A percentile compares a stretch with the other conserved stretches of the same genome.
Conservation (phyloP, 2,113 vertebrate genomes). For the Stegastes partitus region DNA sequence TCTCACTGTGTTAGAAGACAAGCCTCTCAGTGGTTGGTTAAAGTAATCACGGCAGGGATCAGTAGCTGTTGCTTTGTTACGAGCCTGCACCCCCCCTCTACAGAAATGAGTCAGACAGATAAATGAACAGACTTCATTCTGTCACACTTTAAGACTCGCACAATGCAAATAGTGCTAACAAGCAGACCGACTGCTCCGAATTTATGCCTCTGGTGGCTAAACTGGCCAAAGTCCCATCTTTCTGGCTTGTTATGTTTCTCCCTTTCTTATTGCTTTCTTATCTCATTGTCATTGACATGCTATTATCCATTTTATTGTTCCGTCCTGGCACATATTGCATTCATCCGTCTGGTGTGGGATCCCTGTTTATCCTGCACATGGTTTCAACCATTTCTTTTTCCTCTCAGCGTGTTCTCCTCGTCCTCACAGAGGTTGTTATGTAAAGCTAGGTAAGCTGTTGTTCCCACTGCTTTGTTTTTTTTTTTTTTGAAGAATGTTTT, state of each 20-base stretch:
- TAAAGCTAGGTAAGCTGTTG: neutral
- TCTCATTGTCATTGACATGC: slow-evolving; percentile 38
- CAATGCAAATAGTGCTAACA: slow-evolving; percentile 35
- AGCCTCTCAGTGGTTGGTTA: slow-evolving; percentile 77
- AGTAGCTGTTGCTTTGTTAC: slow-evolving; percentile 39
- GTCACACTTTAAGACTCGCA: slow-evolving; percentile 12
- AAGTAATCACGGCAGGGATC: slow-evolving; percentile 78
- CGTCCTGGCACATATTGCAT: slow-evolving; percentile 24
- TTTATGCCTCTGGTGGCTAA: slow-evolving; percentile 27
- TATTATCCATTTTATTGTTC: slow-evolving; percentile 52
- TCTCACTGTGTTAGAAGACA: slow-evolving; percentile 70
- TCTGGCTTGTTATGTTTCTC: slow-evolving; percentile 32
- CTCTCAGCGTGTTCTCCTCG: slow-evolving; percentile 1
- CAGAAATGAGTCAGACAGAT: slow-evolving; percentile 51
- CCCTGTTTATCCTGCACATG: slow-evolving; percentile 5
- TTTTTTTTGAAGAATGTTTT: neutral
- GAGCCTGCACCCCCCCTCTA: slow-evolving; percentile 45
- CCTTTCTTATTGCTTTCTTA: slow-evolving; percentile 43
- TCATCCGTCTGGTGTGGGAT: slow-evolving; percentile 27
- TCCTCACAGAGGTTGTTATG: neutral
- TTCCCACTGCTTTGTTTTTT: neutral
- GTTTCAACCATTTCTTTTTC: neutral
- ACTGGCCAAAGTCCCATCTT: slow-evolving; percentile 45
- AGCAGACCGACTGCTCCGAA: slow-evolving; percentile 2
- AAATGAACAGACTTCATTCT: slow-evolving; percentile 45